Percentiles rank a stretch among this genome's conserved stretches.
These are phyloP conservation scores for Drosophila setosimentum DNA, from an alignment of 2,888 invertebrate species.

Conservation along the genomic window DNA sequence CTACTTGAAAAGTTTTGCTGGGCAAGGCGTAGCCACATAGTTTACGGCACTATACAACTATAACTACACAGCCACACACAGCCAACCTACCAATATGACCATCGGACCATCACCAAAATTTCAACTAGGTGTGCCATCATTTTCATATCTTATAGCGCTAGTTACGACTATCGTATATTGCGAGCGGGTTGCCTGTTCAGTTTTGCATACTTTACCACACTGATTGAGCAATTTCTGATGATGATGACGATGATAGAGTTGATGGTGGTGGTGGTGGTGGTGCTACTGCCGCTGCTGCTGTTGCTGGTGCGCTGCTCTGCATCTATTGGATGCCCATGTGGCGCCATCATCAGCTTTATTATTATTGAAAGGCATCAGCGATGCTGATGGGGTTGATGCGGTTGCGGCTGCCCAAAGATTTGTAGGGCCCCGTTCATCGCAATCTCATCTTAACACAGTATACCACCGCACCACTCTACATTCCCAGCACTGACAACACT, in stretches of 20 bases:
- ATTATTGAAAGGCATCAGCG: conserved; percentile 63
- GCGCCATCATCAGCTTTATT: conserved; percentile 60
- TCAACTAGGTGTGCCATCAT: conserved; percentile 62
- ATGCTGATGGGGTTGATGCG: conserved; percentile 39
- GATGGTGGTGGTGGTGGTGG: background rate
- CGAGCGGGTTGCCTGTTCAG: conserved; percentile 20
- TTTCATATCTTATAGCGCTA: conserved; percentile 68
- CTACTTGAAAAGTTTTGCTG: conserved; percentile 68
- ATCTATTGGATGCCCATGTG: conserved; percentile 38
- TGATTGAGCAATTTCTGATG: conserved; percentile 68
- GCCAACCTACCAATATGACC: conserved; percentile 19
- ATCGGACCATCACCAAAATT: conserved; percentile 14
- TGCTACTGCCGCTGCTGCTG: background rate
- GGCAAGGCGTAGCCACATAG: conserved; percentile 68
- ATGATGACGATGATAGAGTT: conserved; percentile 32
- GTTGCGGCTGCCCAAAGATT: conserved; percentile 41
- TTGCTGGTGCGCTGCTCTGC: background rate
- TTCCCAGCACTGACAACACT: conserved; percentile 29
- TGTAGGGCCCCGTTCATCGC: conserved; percentile 36
- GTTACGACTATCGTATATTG: conserved; percentile 37
- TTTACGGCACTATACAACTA: conserved; percentile 52
- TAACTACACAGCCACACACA: background rate
- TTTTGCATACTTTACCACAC: conserved; percentile 60
- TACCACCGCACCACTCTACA: background rate
- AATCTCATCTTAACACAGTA: conserved; percentile 40